phyloP scores from a whole-genome alignment of 2,888 invertebrate genomes.

The Clivina fossor region DNA sequence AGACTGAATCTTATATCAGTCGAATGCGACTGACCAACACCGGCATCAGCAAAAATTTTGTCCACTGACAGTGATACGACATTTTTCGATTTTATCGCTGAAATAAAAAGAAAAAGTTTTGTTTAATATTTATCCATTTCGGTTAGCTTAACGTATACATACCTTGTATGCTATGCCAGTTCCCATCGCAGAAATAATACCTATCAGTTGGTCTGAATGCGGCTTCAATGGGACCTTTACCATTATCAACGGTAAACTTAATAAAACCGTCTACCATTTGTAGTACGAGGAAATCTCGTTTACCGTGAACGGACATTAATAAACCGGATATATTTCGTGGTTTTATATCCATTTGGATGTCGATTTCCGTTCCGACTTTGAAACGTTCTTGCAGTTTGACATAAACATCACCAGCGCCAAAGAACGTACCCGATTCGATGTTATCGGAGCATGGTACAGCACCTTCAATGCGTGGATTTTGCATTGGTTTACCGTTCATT shows the following conservation, averaged over 20 bases:
- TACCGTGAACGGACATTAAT: conserved; percentile 82
- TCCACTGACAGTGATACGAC: conserved; percentile 87
- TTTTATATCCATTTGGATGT: conserved; percentile 81
- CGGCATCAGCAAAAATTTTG: conserved; percentile 72
- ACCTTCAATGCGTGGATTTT: conserved; percentile 61
- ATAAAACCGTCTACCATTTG: conserved; percentile 87
- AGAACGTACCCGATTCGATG: conserved; percentile 82
- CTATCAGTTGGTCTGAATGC: conserved; percentile 67
- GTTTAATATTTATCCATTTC: no score
- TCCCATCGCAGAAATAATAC: conserved; percentile 85
- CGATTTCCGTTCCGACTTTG: conserved; percentile 75
- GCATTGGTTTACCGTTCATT: conserved; percentile 68
- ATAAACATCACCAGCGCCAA: conserved; percentile 76
- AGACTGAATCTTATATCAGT: conserved; percentile 84
- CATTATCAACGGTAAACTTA: conserved; percentile 80
- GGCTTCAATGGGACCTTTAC: conserved; percentile 76
- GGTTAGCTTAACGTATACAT: no score
- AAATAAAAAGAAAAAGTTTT: conserved; percentile 45
- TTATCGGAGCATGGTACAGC: conserved; percentile 78
- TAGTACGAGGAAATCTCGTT: conserved; percentile 78
- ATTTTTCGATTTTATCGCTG: conserved; percentile 87
- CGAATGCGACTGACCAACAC: conserved; percentile 67
- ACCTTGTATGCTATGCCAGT: conserved; percentile 90
- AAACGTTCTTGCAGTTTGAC: conserved; percentile 72
- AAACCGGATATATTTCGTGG: conserved; percentile 84